Evolutionary conservation across 2,888 invertebrate species (phyloP), one percentile per base, ranked within the genome.

Genomic region (Nasonia oneida): DNA sequence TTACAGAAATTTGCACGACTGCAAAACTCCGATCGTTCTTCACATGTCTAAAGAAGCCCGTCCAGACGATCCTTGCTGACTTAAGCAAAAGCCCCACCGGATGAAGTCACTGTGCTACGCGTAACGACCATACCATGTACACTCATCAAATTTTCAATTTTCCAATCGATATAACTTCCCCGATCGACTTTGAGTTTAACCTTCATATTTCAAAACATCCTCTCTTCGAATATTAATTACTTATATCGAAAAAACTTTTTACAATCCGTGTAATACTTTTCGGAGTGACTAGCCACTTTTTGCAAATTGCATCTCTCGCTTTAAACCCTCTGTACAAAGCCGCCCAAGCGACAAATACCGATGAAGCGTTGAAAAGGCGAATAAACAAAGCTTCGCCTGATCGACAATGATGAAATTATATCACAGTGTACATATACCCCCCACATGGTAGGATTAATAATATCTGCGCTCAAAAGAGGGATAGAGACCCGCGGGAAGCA

Each of bases 401-500:
- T 71, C 39, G 57, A 23, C 37, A 23, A 78, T 70, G 57, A 47
- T 84, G 79, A 84, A 70, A 76, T 81, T 80, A 84, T 76, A 79
- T 84, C 76, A 70, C 67, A 81, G 75, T 57, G 12, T 47, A 14
- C 2, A 53, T 57, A 3, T 75, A 53, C 33, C 53, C 57, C 50
- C 39, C 39, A n/a, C 53, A 70, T 42, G 18, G 23, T 14, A 23
- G 53, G 81, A 85, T 81, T 77, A 85, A 81, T 85, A 82, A 85
- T 74, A 77, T 75, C 50, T 75, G 50, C n/a, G 37, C 12, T 29
- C 29, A 42, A 42, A 47, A 47, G 12, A 61, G 61, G 71, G n/a
- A 53, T 67, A 67, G 78, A 78, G 53, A 61, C 82, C 1, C 67
- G 76, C 50, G 86, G 86, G 86, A 86, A 73, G 64, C 61, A 86